Evolutionary conservation across 2,888 invertebrate species (phyloP).

Genomic region (Rhodophaea formosa): DNA sequence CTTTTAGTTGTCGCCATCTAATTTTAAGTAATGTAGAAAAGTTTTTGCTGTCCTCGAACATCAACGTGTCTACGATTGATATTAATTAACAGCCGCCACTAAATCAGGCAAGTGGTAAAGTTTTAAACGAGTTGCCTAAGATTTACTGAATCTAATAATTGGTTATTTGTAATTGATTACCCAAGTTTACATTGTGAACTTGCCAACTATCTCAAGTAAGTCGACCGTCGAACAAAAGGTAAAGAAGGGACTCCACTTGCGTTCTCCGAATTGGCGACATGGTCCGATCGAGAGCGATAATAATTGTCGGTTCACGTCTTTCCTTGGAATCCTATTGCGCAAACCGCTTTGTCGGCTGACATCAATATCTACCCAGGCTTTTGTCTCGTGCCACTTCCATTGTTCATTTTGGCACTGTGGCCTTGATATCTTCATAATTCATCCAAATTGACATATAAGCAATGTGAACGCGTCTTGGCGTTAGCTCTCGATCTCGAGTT

Average conservation of each 20-base stretch:
- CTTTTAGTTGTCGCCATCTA: too few relatives aligned
- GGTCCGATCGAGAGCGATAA: slow-evolving; percentile 72
- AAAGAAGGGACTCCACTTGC: slow-evolving; percentile 30
- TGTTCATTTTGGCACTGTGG: slow-evolving; percentile 69
- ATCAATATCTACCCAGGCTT: slow-evolving; percentile 68
- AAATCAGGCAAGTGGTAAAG: slow-evolving; percentile 3
- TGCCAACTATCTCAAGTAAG: slow-evolving; percentile 15
- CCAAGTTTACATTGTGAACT: slow-evolving; percentile 10
- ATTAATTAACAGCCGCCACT: not conserved
- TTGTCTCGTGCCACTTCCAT: slow-evolving; percentile 76
- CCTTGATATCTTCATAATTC: slow-evolving; percentile 72
- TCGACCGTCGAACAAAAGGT: slow-evolving; percentile 18
- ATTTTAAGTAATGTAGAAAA: too few relatives aligned
- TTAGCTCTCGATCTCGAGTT: slow-evolving; percentile 22
- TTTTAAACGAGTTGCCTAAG: slow-evolving; percentile 3
- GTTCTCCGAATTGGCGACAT: slow-evolving; percentile 69
- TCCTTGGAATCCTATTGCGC: slow-evolving; percentile 78
- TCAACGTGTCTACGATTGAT: not conserved
- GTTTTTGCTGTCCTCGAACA: not conserved
- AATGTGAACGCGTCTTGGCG: slow-evolving; percentile 32
- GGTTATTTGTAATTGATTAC: slow-evolving; percentile 15
- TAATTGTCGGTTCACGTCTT: slow-evolving; percentile 77
- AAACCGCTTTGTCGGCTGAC: slow-evolving; percentile 77
- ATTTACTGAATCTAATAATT: slow-evolving; percentile 9
- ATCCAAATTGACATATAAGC: slow-evolving; percentile 51